Percentiles rank a stretch among this genome's conserved stretches.
Evolutionary conservation across 2,888 invertebrate species (phyloP).

Genomic region (Spilarctia lutea): DNA sequence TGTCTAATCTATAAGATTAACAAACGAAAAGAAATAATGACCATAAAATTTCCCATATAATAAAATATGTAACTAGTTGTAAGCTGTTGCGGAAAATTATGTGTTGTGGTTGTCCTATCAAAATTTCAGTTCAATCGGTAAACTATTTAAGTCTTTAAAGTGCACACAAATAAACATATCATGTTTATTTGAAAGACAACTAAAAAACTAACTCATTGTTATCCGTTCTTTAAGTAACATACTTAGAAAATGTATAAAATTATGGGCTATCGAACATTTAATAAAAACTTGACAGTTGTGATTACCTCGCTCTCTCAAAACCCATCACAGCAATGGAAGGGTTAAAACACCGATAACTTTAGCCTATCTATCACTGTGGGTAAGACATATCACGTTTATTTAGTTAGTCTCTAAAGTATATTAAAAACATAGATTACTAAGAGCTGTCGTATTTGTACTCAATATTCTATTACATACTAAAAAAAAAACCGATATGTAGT

Average conservation of each 20-base stretch:
- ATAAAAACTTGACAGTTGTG: neutral
- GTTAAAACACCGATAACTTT: constrained; percentile 35
- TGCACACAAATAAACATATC: too few species aligned
- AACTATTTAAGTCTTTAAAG: too few species aligned
- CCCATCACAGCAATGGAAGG: neutral
- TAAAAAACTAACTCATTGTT: too few species aligned
- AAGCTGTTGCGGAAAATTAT: too few species aligned
- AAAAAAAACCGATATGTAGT: too few species aligned
- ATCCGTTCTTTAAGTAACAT: too few species aligned
- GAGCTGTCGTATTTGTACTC: constrained; percentile 4
- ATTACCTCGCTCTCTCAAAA: neutral
- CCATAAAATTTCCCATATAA: neutral
- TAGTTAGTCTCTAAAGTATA: constrained; percentile 41
- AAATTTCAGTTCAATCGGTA: too few species aligned
- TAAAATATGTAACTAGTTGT: neutral
- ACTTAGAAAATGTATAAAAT: too few species aligned
- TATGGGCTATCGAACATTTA: neutral
- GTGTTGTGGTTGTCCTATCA: too few species aligned
- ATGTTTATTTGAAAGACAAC: too few species aligned
- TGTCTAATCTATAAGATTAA: neutral
- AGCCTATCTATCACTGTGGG: constrained; percentile 36
- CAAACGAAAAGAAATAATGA: neutral
- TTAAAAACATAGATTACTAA: constrained; percentile 17
- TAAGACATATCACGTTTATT: constrained; percentile 44
- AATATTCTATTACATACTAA: too few species aligned